Base-by-base conservation (phyloP, 2,113 vertebrate species). In the Mirounga angustirostris region DNA sequence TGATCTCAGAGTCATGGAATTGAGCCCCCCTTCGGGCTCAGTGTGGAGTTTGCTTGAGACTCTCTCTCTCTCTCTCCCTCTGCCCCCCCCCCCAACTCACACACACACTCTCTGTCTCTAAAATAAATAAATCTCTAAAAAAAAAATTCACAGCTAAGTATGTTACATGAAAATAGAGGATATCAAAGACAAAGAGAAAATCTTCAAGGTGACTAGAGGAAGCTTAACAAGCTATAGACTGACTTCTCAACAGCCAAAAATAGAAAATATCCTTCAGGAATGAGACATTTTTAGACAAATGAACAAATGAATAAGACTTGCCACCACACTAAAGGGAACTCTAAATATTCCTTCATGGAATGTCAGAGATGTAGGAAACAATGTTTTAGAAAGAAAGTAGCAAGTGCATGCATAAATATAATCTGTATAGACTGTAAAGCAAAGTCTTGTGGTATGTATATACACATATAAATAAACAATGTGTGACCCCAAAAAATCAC, bases 241-340 rank as follows among this genome's bases (percentile, higher is more conserved):
- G 40, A 65, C 69, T 90, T 95, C 69, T 85, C 50, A 84, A 46
- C n/a, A 56, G 16, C 19, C 14, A 67, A 22, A 67, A 19, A 33
- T 56, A 33, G 59, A 81, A 67, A 73, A 28, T 58, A 58, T 67
- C 6, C 22, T n/a, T 83, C 11, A 83, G 82, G 78, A 83, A 56
- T n/a, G 19, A 90, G 54, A 85, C 28, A 58, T 24, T 85, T 83
- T 84, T 65, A 94, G 54, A 69, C 80, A 80, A 93, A 74, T 92
- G 67, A 73, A 65, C 26, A 89, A 56, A 73, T 89, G 30, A 56
- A 16, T 82, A 79, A 86, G 54, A 40, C 73, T 79, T 69, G 43
- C 61, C 56, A 30, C 8, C 71, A 85, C 12, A 28, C 22, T 85
- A n/a, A 61, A 59, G 28, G 54, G 22, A 56, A 46, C 40, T 46